Base-by-base conservation (phyloP, 2,113 vertebrate species). In the Lasiurus borealis region DNA sequence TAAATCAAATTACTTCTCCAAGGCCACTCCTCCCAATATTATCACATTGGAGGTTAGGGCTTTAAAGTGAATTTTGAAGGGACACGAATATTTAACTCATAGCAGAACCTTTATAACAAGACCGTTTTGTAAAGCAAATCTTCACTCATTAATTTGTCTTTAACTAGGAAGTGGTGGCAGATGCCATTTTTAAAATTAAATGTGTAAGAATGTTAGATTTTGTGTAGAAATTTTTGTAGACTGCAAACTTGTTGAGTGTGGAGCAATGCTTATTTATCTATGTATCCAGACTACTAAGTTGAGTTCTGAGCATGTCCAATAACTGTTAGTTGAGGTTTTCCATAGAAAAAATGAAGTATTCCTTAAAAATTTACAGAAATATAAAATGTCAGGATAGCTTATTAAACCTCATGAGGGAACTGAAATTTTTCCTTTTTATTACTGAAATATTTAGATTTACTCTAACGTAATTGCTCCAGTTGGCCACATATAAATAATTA, bases 51-150 rank as follows among this genome's bases (percentile, higher is more conserved):
- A 44, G 48, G 23, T 85, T 3, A 40, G 69, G 89, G 44, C 44
- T 84, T 75, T 54, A 23, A 2, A 13, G 23, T 36, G 25, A 31
- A 40, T 64, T 81, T 15, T 7, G 6, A 27, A 25, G 44, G 57
- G 57, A 64, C 19, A 54, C n/a, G 44, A n/a, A 44, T 52, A 36
- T 87, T 78, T 64, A 59, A 21, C 68, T 31, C 50, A 40, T 21
- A 72, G 25, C 23, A 57, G 71, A 84, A 18, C 19, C 8, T 48
- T 80, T 80, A 46, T 54, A 23, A 5, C 52, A 52, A 62, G 77
- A 82, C 21, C 9, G 10, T 89, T 87, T 86, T 82, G 68, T 72
- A 89, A 94, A 89, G 57, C 12, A 69, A 76, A 69, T 80, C 29
- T 21, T 93, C 48, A 76, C 59, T 11, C 6, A 75, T 57, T 54